These are phyloP conservation scores for Sycon ciliatum DNA, from an alignment of 37 sponge, comb jelly and placozoan species.

Conservation along the genomic window DNA sequence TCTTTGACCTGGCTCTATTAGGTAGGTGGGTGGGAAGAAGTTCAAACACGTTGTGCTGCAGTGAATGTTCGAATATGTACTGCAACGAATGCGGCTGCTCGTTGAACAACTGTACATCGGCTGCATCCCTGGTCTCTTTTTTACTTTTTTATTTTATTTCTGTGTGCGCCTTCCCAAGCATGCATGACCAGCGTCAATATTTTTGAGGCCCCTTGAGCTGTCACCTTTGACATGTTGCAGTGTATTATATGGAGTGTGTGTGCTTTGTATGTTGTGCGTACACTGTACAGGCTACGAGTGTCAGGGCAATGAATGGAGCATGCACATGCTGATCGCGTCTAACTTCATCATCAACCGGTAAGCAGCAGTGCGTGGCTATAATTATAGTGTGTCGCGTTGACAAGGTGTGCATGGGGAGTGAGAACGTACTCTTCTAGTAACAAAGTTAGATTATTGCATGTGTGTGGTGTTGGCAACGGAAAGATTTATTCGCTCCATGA, in stretches of 20 bases:
- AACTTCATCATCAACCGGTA: conserved; percentile 88
- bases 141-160: not conserved
- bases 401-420: too few relatives aligned
- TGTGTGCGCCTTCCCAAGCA: not conserved
- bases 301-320: conserved; percentile 97
- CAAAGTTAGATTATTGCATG: too few relatives aligned
- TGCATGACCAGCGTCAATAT: not conserved
- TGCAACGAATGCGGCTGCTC: not conserved
- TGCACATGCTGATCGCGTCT: conserved; percentile 88
- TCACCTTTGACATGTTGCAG: not conserved
- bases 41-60: too few relatives aligned
- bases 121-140: not conserved
- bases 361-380: not conserved
- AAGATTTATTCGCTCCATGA: too few relatives aligned
- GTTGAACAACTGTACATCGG: not conserved
- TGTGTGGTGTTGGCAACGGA: too few relatives aligned
- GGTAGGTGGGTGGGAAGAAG: conserved; percentile 23
- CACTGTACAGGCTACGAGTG: conserved; percentile 58
- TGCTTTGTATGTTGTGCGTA: not conserved
- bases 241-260: not conserved
- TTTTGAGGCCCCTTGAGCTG: not conserved
- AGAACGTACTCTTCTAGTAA: too few relatives aligned
- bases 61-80: too few relatives aligned
- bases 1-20: conserved; percentile 69
- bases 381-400: conserved; percentile 2